A percentile compares a stretch with the other conserved stretches of the same genome.
phyloP scores from a whole-genome alignment of 2,797 vertebrate species.

The Mycteria americana region DNA sequence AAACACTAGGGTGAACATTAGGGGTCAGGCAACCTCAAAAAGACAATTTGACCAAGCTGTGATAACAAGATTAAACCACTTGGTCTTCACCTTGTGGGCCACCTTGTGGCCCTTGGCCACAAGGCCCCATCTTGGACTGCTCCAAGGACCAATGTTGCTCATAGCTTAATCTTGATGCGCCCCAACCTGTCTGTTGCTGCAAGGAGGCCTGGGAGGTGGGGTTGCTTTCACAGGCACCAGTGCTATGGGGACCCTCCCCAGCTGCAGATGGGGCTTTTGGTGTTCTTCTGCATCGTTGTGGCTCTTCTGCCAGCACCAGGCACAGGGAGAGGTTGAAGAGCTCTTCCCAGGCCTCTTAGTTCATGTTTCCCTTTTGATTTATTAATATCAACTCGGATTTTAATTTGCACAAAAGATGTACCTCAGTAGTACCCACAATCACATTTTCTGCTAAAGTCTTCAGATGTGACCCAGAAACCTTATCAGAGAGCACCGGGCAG shows the following conservation, averaged over 20 bases:
- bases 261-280: neutral
- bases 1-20: neutral
- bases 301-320: neutral
- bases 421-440: neutral
- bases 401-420: neutral
- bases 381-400: neutral
- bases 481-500: neutral
- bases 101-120: no score
- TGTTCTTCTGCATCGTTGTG: neutral
- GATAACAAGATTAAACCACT: neutral
- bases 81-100: no score
- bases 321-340: neutral
- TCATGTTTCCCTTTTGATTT: neutral
- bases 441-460: neutral
- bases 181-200: neutral
- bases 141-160: neutral
- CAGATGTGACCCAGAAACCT: conserved; percentile 31
- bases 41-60: neutral
- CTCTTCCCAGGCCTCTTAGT: neutral
- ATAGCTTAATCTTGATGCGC: neutral
- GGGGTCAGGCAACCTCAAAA: neutral
- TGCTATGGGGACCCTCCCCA: neutral
- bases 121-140: neutral
- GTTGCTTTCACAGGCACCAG: neutral
- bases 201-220: neutral